Evolutionary conservation across 2,888 invertebrate genomes (phyloP), one percentile per base, ranked within the genome.

Genomic region (Chloroclysta siterata): DNA sequence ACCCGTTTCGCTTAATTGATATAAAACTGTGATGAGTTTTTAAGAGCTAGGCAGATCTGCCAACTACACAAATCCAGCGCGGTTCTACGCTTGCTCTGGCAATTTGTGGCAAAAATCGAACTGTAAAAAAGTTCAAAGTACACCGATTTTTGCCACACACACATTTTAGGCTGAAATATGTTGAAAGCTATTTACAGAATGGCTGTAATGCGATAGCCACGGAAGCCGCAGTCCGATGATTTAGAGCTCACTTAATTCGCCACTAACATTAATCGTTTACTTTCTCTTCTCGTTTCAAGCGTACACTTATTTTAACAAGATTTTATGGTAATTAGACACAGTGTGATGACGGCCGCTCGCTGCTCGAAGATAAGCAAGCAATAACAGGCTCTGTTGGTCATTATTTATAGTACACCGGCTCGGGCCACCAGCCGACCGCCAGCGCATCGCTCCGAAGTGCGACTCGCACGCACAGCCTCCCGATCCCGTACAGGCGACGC

Each of bases 211-310:
- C 33, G 55, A 65, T 51, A 52, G 50, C 59, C 7, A 51, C 59
- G 55, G 54, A 51, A 44, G 60, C 60, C 42, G 60, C 48, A 42
- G 14, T 62, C 41, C 48, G 58, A 64, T 62, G 36, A 53, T 65
- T 62, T 56, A 60, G 67, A 64, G 58, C 59, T 63, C 63, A 61
- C 56, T 57, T 64, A 54, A 63, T 67, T 61, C 66, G 57, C 53
- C 51, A 61, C 72, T 51, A 60, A 63, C 71, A 63, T 64, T 60
- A 55, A 72, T 73, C 68, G 65, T 72, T 76, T 68, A 74, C 76
- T 79, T 77, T 78, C 78, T 72, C 78, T 71, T 68, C 60, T 62
- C 68, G 66, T 56, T 63, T 55, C 53, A 61, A 65, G 58, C 61
- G 64, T 60, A 62, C 54, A 59, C 63, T 69, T 70, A 70, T 74